Conservation (phyloP, 2,888 invertebrate genomes). For the Prosapia bicincta region DNA sequence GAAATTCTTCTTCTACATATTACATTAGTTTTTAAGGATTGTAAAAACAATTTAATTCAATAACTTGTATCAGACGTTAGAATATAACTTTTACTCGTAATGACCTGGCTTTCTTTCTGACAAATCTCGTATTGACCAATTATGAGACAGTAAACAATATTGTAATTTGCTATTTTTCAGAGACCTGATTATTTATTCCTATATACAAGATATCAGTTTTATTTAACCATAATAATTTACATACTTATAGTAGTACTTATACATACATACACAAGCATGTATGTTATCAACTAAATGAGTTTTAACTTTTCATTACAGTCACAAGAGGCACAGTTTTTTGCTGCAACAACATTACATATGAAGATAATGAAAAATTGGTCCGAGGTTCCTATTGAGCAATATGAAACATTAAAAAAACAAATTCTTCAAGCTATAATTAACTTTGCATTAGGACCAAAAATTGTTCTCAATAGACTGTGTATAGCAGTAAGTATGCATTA, state of each 20-base stretch:
- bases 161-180: no score
- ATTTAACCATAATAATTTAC: slow-evolving; percentile 4
- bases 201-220: no score
- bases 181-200: no score
- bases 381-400: slow-evolving; percentile 78
- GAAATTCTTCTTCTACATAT: no score
- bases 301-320: slow-evolving; percentile 53
- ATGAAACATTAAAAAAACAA: slow-evolving; percentile 71
- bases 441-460: slow-evolving; percentile 77
- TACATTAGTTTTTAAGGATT: no score
- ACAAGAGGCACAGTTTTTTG: slow-evolving; percentile 91
- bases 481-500: slow-evolving; percentile 75
- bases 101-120: no score
- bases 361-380: slow-evolving; percentile 86
- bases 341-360: slow-evolving; percentile 83
- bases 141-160: no score
- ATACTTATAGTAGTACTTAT: neutral
- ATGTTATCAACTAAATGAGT: neutral
- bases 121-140: no score
- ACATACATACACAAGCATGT: neutral
- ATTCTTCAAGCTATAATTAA: slow-evolving; percentile 72
- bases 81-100: no score
- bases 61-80: no score
- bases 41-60: no score
- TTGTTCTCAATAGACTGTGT: slow-evolving; percentile 81